phyloP scores from a whole-genome alignment of 1,140 invertebrate genomes.

The Papilio aristodemus region DNA sequence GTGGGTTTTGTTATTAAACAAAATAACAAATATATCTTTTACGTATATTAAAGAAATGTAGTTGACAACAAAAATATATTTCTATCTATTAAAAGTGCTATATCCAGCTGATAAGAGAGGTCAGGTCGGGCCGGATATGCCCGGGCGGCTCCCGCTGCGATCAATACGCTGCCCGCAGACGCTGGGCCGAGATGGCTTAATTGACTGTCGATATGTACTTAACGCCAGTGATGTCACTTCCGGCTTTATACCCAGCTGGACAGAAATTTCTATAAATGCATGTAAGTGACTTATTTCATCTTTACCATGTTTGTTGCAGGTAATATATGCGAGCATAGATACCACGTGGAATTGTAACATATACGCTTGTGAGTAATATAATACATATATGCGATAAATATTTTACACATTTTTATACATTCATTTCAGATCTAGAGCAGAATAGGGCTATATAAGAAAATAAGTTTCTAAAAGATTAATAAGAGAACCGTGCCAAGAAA shows the following conservation, averaged over 20 bases:
- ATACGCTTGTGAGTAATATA: background rate
- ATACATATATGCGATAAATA: no score
- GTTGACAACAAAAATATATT: no score
- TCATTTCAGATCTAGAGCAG: no score
- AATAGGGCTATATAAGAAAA: no score
- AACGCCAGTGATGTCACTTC: background rate
- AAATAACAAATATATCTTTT: no score
- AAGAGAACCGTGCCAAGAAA: background rate
- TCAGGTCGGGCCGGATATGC: background rate
- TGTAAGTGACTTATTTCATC: no score
- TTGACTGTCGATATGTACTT: conserved; percentile 1
- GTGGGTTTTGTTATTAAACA: no score
- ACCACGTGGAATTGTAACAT: background rate
- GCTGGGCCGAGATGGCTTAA: background rate
- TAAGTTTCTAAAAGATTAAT: background rate
- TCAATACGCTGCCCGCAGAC: background rate
- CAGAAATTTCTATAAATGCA: no score
- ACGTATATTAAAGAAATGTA: no score
- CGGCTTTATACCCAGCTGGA: background rate
- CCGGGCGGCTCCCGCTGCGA: background rate
- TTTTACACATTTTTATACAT: no score
- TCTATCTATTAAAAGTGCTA: background rate
- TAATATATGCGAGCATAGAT: background rate
- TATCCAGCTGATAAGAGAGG: background rate
- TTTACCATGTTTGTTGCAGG: background rate